phyloP scores from a whole-genome alignment of 2,797 vertebrate genomes.

The Myiotriccus ornatus region DNA sequence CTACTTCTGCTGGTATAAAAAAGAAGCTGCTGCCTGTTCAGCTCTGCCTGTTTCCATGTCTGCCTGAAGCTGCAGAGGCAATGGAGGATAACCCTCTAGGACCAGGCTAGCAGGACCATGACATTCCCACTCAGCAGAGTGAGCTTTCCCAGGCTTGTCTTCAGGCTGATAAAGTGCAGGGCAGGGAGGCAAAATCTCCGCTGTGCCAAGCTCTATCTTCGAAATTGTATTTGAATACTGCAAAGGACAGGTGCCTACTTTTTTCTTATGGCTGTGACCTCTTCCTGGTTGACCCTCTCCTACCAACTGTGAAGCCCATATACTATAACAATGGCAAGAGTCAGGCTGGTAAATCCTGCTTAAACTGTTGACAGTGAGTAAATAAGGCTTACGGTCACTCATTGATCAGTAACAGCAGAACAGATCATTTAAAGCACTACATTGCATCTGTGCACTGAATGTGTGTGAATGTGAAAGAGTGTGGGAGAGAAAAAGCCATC shows the following conservation, averaged over 20 bases:
- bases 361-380: not conserved
- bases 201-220: not conserved
- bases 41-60: not conserved
- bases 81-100: not conserved
- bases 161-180: accelerated
- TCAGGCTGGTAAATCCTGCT: not conserved
- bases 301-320: not conserved
- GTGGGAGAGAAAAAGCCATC: not conserved
- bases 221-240: not conserved
- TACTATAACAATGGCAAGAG: not conserved
- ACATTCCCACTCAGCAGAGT: not conserved
- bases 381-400: not conserved
- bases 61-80: not conserved
- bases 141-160: not conserved
- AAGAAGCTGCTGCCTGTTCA: not conserved
- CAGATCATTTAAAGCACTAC: not conserved
- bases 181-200: not conserved
- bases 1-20: not conserved
- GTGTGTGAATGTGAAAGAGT: too few species aligned
- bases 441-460: not conserved
- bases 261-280: not conserved
- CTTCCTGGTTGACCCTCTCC: not conserved
- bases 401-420: not conserved
- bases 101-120: not conserved
- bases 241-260: not conserved